Evolutionary conservation across 2,888 invertebrate genomes (phyloP).

Genomic region (Spodoptera littoralis): DNA sequence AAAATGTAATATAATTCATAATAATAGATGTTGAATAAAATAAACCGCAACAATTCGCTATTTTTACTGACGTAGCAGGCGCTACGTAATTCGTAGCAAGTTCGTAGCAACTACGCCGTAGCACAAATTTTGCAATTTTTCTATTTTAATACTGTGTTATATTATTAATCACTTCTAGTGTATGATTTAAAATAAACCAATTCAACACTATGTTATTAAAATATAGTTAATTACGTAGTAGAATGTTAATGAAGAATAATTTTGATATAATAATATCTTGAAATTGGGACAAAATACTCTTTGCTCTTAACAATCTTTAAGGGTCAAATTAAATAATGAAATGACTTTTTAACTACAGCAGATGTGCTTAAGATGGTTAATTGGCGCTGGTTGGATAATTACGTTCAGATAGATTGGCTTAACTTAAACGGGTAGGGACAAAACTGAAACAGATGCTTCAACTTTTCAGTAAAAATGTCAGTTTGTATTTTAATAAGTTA

Average conservation of each 20-base stretch:
- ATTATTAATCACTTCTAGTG: no score
- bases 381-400: constrained; percentile 9
- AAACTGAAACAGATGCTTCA: not conserved
- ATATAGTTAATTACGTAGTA: no score
- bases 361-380: constrained; percentile 18
- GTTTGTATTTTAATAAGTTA: no score
- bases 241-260: no score
- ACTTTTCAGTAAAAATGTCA: no score
- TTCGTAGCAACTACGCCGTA: constrained; percentile 28
- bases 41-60: no score
- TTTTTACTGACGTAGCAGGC: constrained; percentile 18
- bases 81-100: constrained; percentile 38
- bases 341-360: constrained; percentile 11
- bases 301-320: constrained; percentile 2
- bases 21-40: no score
- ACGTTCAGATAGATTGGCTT: constrained; percentile 2
- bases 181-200: no score
- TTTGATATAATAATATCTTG: no score
- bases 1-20: no score
- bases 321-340: constrained; percentile 11
- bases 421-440: constrained; percentile 2
- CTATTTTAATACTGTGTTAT: constrained; percentile 25
- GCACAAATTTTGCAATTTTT: constrained; percentile 1
- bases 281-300: no score
- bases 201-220: no score